Conservation (phyloP, 2,113 vertebrate species). For the Boulengerochromis microlepis region DNA sequence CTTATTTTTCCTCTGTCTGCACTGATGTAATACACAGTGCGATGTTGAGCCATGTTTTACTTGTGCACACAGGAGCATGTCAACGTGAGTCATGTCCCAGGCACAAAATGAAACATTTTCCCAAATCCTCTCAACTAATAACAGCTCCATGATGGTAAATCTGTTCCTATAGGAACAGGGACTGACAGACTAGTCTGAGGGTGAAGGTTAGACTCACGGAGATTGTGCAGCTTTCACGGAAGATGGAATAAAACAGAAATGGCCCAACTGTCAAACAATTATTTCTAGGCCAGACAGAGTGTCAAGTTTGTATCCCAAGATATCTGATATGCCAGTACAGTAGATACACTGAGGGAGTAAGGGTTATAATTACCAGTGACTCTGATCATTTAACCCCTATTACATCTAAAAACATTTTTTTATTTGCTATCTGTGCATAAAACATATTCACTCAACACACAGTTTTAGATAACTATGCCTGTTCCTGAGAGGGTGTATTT, state of each 20-base stretch:
- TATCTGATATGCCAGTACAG: not conserved
- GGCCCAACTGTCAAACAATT: not conserved
- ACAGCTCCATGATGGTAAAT: not conserved
- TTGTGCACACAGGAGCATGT: not conserved
- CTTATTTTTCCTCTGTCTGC: not conserved
- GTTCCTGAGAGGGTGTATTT: conserved; percentile 44
- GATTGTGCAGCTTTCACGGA: not conserved
- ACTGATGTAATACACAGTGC: not conserved
- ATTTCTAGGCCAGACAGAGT: not conserved
- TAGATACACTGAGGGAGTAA: not conserved
- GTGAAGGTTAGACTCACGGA: not conserved
- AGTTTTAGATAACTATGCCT: not conserved
- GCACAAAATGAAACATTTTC: not conserved
- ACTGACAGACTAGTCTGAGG: not conserved
- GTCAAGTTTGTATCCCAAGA: not conserved
- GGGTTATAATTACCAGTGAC: not conserved
- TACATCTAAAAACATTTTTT: not conserved
- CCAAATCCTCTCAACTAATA: not conserved
- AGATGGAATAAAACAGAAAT: not conserved
- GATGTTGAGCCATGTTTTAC: not conserved
- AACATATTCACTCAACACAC: conserved; percentile 21
- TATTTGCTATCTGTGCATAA: conserved; percentile 8
- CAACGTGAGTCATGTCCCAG: not conserved
- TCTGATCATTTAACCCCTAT: not conserved
- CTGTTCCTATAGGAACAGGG: not conserved